Percentiles rank a stretch among this genome's conserved stretches.
phyloP scores from a whole-genome alignment of 2,797 vertebrate species.

The Florisuga fusca region DNA sequence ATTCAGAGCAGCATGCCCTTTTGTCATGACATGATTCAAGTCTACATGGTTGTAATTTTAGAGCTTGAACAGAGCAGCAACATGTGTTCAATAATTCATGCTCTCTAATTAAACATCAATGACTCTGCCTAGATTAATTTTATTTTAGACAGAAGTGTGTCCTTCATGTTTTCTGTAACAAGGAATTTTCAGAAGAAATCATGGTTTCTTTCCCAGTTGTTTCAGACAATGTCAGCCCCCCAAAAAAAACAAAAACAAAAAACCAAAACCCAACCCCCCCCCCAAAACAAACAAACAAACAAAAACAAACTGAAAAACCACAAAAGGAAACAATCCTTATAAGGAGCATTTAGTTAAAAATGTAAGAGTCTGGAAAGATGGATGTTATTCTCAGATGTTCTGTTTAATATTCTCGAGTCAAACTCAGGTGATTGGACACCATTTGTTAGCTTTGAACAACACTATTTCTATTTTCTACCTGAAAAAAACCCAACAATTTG shows the following conservation, averaged over 20 bases:
- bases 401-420: not conserved
- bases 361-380: not conserved
- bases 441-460: not conserved
- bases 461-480: not conserved
- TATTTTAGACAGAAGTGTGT: slow-evolving; percentile 46
- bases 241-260: not conserved
- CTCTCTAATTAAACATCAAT: slow-evolving; percentile 71
- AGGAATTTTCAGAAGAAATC: slow-evolving; percentile 25
- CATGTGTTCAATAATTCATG: slow-evolving; percentile 63
- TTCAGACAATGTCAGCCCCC: not conserved
- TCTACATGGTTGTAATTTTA: slow-evolving; percentile 1
- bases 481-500: not conserved
- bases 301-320: no score
- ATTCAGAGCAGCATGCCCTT: slow-evolving; percentile 24
- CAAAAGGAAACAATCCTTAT: not conserved
- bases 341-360: not conserved
- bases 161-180: slow-evolving; percentile 46
- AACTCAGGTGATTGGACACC: not conserved
- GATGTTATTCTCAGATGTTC: not conserved
- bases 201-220: not conserved
- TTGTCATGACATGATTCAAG: slow-evolving; percentile 27
- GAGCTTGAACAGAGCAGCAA: slow-evolving; percentile 23
- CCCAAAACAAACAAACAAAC: not conserved
- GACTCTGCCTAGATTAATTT: slow-evolving; percentile 59
- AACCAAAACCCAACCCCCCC: no score